phyloP scores from a whole-genome alignment of 2,113 vertebrate genomes.

The Hippocampus abdominalis region DNA sequence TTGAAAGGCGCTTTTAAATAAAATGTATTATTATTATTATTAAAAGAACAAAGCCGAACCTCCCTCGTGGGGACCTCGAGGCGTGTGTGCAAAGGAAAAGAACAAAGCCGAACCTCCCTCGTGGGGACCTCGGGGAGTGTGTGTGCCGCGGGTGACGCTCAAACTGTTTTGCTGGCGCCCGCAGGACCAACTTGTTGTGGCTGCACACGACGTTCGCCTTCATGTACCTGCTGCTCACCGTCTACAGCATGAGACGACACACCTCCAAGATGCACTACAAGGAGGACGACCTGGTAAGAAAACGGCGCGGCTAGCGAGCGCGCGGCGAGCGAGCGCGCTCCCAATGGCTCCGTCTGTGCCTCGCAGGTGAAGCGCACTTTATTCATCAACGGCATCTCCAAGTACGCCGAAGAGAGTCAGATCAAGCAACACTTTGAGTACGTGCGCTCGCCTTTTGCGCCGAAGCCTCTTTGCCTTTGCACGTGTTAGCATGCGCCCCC shows the following conservation, averaged over 20 bases:
- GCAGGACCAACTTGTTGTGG: slow-evolving; percentile 79
- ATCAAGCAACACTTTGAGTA: slow-evolving; percentile 98
- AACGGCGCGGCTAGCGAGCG: background rate
- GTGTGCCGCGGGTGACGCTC: background rate
- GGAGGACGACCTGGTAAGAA: slow-evolving; percentile 90
- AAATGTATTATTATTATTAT: no score
- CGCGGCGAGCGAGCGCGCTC: background rate
- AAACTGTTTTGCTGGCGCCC: no score
- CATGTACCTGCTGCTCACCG: slow-evolving; percentile 93
- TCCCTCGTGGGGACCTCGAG: no score
- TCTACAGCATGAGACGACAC: slow-evolving; percentile 97
- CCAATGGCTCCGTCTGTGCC: background rate
- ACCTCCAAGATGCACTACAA: slow-evolving; percentile 99
- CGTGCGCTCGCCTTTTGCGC: slow-evolving; percentile 43
- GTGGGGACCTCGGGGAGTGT: no score
- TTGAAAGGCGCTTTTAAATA: no score
- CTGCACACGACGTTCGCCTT: slow-evolving; percentile 95
- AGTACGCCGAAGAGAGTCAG: slow-evolving; percentile 85
- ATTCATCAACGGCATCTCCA: slow-evolving; percentile 91
- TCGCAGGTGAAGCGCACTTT: slow-evolving; percentile 93
- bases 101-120: no score
- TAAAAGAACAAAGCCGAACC: no score
- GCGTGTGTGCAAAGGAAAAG: no score
- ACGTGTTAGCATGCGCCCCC: background rate
- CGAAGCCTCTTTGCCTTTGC: background rate